Conservation (phyloP, 2,113 vertebrate species). For the Microcebus griseorufus region DNA sequence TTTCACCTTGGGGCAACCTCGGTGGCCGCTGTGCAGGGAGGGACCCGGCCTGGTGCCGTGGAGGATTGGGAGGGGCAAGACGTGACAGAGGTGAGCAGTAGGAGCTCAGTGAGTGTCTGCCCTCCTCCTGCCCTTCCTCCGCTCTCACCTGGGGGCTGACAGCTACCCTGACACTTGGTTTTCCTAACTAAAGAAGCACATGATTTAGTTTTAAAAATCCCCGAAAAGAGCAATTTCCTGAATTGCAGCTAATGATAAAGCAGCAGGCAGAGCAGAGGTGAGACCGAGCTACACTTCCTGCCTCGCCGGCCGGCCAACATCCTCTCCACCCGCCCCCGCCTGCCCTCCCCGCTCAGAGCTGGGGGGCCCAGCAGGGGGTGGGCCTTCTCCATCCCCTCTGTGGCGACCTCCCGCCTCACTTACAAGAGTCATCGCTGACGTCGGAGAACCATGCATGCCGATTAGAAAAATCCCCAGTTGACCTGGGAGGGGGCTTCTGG, state of each 20-base stretch:
- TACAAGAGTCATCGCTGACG: not conserved
- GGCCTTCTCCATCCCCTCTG: not conserved
- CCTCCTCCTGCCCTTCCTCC: not conserved
- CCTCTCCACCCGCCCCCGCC: too few relatives aligned
- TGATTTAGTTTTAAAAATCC: not conserved
- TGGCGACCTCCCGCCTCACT: not conserved
- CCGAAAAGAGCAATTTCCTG: not conserved
- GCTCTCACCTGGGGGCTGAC: not conserved
- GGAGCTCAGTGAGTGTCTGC: rapidly evolving
- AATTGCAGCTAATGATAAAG: not conserved
- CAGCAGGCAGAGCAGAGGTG: not conserved
- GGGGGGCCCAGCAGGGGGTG: not conserved
- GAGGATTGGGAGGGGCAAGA: rapidly evolving
- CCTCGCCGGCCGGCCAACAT: too few relatives aligned
- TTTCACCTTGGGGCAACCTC: not conserved
- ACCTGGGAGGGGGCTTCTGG: not conserved
- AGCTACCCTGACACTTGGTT: not conserved
- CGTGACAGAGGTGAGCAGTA: rapidly evolving
- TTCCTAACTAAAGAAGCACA: not conserved
- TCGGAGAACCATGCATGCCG: not conserved
- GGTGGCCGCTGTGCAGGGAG: not conserved
- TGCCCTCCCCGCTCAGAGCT: not conserved
- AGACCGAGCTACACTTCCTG: rapidly evolving
- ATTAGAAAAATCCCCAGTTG: not conserved
- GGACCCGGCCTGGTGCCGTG: not conserved